A percentile compares a stretch with the other conserved stretches of the same genome.
These are phyloP conservation scores for Tryphoninae sp. DNA, from an alignment of 2,888 invertebrate species.

Conservation along the genomic window DNA sequence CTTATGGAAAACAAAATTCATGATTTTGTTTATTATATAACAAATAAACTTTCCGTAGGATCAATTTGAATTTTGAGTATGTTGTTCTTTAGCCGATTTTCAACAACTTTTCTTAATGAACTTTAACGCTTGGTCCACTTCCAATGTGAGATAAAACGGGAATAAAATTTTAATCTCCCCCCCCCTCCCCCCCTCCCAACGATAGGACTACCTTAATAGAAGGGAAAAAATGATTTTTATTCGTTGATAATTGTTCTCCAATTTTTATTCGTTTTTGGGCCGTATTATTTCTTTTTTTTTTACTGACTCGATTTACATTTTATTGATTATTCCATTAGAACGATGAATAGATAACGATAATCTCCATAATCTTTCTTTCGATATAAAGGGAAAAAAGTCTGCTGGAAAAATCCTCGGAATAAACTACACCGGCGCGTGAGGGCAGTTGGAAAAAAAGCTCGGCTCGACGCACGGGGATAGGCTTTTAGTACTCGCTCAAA, in stretches of 20 bases:
- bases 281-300: neutral
- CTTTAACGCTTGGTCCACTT: too few relatives aligned
- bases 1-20: too few relatives aligned
- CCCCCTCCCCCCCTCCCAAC: too few relatives aligned
- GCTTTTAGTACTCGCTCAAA: neutral
- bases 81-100: too few relatives aligned
- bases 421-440: neutral
- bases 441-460: neutral
- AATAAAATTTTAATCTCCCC: too few relatives aligned
- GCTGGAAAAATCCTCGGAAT: neutral
- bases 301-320: neutral
- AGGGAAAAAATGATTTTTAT: neutral
- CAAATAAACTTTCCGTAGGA: too few relatives aligned
- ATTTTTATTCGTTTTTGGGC: neutral
- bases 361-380: neutral
- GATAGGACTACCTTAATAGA: too few relatives aligned
- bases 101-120: too few relatives aligned
- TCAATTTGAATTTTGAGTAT: too few relatives aligned
- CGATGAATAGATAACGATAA: neutral
- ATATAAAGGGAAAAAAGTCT: neutral
- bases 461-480: neutral
- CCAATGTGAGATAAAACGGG: too few relatives aligned
- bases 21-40: too few relatives aligned
- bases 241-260: neutral
- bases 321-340: neutral